Evolutionary conservation across 2,888 invertebrate genomes (phyloP), one percentile per base, ranked within the genome.

Genomic region (Neoitamus cyanurus): DNA sequence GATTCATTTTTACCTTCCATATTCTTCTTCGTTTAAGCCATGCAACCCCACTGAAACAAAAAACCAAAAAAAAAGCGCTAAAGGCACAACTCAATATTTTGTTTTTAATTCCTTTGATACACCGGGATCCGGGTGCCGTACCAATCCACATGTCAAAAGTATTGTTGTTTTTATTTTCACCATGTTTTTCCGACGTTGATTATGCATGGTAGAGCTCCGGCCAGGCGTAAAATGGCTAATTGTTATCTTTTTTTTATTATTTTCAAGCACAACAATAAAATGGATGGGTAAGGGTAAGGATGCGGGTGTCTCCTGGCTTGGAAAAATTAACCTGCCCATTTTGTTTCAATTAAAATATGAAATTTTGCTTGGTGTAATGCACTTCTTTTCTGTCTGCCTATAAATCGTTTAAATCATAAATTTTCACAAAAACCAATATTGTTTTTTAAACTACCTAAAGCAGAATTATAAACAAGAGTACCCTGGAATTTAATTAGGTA

Each of bases 151-250:
- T 77, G 77, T 46, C 77, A 37, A 77, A 77, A 77, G 13, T 46
- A 77, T 30, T 77, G 42, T 77, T 42, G 42, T 77, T 77, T 77
- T 42, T 77, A 28, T 77, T 46, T 77, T 46, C 30, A 77, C 77
- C 42, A 77, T 77, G 77, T 46, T 77, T 77, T 77, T 77, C 77
- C 42, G 77, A 77, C 77, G 77, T 70, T 58, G n/a, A 83, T 88
- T 88, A 88, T 90, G 90, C 90, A 90, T 90, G 90, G 89, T 87
- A 88, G 88, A 88, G 87, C 88, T 88, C 88, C 89, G 90, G 86
- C 89, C 88, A 89, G 88, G 88, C 89, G 90, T 88, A 89, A 90
- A 90, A 89, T 89, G 88, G 88, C 87, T 88, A 88, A 88, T 88
- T 86, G 85, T 87, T 88, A 87, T 87, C 80, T 86, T 87, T 87